Evolutionary conservation across 2,113 vertebrate genomes (phyloP), one percentile per base, ranked within the genome.

Genomic region (Eonycteris spelaea): DNA sequence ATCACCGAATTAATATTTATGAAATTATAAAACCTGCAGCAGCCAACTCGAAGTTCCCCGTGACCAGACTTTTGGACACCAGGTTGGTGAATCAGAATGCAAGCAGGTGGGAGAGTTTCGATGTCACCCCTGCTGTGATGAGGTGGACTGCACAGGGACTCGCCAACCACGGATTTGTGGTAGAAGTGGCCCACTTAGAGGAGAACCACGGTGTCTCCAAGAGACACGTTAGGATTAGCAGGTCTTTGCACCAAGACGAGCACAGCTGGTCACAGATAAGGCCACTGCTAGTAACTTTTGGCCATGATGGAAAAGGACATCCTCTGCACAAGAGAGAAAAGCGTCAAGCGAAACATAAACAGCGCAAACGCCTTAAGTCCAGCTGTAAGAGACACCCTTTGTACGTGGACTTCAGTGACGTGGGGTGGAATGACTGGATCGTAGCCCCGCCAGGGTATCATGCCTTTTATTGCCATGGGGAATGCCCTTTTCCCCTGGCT

Each of bases 391-490:
- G 99, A 96, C 99, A 99, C 87, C 99, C 99, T 40, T 98, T 99
- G 22, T 99, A 99, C 12, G 99, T 99, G 98, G 99, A 99, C 99
- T 99, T 99, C 98, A 99, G 99, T 75, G 99, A 99, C 2, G 99
- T 99, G 97, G 99, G 99, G 88, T 99, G 99, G 99, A 99, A 99
- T 97, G 99, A 99, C 98, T 99, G 99, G 99, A 99, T 99, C 96
- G 99, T 99, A 97, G 99, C 99, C 59, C 99, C 99, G 0, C 99
- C 99, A 0, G 99, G 99, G 95, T 99, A 99, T 96, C 99, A 99
- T 86, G 99, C 99, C 98, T 99, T 99, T 98, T 99, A 99, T 97
- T 99, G 99, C 98, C 99, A 99, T 0, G 99, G 99, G 96, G 99
- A 99, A 97, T 99, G 99, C 94, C 99, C 99, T 15, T 99, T 99